phyloP scores from a whole-genome alignment of 1,140 invertebrate species.

The Palaemon carinicauda region DNA sequence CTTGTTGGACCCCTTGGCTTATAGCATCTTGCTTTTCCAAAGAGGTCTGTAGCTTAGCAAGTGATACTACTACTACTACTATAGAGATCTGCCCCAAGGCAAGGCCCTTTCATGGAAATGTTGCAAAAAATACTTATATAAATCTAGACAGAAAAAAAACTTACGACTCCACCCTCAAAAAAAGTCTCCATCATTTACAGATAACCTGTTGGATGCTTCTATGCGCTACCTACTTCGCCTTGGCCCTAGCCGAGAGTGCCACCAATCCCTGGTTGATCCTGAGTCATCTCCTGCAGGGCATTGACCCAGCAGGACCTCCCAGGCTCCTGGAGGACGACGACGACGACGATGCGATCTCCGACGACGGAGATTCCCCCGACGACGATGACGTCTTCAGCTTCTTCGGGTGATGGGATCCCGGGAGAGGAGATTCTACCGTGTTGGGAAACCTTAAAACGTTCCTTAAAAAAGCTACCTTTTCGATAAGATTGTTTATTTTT shows the following conservation, averaged over 20 bases:
- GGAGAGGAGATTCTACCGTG: neutral
- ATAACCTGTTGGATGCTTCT: neutral
- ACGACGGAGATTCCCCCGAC: neutral
- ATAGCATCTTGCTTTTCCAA: no score
- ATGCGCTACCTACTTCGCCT: neutral
- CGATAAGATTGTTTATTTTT: neutral
- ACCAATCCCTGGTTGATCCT: slow-evolving; percentile 13
- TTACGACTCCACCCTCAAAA: no score
- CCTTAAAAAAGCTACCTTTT: no score
- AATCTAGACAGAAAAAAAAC: no score
- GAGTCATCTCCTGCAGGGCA: slow-evolving; percentile 25
- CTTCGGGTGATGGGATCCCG: slow-evolving; percentile 11
- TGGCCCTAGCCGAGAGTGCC: neutral
- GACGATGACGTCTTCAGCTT: slow-evolving; percentile 31
- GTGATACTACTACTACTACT: no score
- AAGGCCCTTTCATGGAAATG: no score
- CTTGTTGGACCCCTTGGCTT: no score
- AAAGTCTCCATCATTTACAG: neutral
- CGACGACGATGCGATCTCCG: neutral
- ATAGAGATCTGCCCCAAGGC: no score
- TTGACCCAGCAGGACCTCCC: slow-evolving; percentile 28
- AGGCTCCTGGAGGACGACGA: slow-evolving; percentile 6
- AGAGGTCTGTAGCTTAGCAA: no score
- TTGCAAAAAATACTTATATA: no score
- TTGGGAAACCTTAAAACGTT: neutral